Base-by-base conservation (phyloP, 92 coral and sea anemone species). In the Actinostola sp. region DNA sequence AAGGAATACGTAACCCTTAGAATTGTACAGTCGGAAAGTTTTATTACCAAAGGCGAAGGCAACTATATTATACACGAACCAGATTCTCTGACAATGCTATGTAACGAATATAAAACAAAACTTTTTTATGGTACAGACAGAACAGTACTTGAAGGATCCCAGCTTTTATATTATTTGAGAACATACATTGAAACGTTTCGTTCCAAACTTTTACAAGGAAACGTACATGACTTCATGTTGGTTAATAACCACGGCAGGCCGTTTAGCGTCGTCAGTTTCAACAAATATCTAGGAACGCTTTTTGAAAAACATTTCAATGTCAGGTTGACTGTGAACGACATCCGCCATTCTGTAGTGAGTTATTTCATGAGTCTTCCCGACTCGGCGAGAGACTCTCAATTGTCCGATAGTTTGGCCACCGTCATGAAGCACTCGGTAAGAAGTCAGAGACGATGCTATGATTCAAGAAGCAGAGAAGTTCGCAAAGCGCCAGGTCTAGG, bases 341-440 rank as follows among this genome's bases (percentile, higher is more conserved):
- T 71, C 3, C 45, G 49, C 3, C 77, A 71, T 27, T 36, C 50
- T 17, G 8, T 71, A 11, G 44, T 71, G 8, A 57, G 72, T 2
- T 58, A 55, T 39, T 56, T 71, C 30, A 6, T 27, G 14, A 49
- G 66, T 7, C 52, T 71, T n/a, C 46, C 42, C 2, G 67, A 71
- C 21, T 53, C 46, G 2, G 33, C 11, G 17, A 31, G 19, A 41
- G 3, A 11, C 17, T n/a, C n/a, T n/a, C 30, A 24, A 12, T 24
- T 57, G 29, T 23, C 44, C 17, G 70, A 71, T n/a, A 57, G 77
- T 30, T 39, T 78, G n/a, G 84, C 84, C 0, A 59, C 78, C 7
- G 59, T 69, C 23, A 70, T 78, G 78, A 69, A 56, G 19, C 84
- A 78, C 48, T 24, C 77, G 6, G 70, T 78, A 15, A 19, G 70